Conservation (phyloP, 2,888 invertebrate species). For the Priocnemis perturbator region DNA sequence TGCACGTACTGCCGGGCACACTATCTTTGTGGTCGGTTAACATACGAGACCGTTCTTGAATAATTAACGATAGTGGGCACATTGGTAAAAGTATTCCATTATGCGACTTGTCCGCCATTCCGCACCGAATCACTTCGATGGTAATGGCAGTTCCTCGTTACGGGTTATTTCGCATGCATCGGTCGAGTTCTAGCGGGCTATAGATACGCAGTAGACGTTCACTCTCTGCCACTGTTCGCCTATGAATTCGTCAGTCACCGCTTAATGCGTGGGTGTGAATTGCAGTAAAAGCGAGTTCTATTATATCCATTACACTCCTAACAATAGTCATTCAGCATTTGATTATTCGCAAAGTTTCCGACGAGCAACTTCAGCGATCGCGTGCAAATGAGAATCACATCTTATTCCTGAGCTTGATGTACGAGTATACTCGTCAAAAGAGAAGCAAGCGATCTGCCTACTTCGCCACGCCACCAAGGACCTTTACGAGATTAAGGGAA, state of each 20-base stretch:
- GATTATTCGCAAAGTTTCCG: too few species aligned
- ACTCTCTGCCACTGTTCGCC: constrained; percentile 6
- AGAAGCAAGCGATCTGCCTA: too few species aligned
- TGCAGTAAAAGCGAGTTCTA: too few species aligned
- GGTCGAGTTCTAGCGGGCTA: constrained; percentile 28
- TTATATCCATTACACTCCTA: too few species aligned
- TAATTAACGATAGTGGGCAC: constrained; percentile 63
- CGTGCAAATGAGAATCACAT: too few species aligned
- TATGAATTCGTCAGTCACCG: neutral
- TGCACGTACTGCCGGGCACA: constrained; percentile 31
- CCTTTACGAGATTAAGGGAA: too few species aligned
- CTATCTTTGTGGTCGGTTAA: constrained; percentile 54
- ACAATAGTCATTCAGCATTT: too few species aligned
- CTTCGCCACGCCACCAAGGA: too few species aligned
- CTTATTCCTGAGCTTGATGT: too few species aligned
- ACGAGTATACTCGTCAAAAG: too few species aligned
- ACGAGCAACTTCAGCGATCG: too few species aligned
- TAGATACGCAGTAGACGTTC: neutral
- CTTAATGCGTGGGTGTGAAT: too few species aligned
- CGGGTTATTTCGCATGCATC: constrained; percentile 50
- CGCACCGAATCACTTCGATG: constrained; percentile 51
- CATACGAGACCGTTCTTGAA: constrained; percentile 65
- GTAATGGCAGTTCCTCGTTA: constrained; percentile 66
- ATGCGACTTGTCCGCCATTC: constrained; percentile 62
- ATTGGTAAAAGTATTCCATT: constrained; percentile 70